Evolutionary conservation across 2,888 invertebrate genomes (phyloP), one percentile per base, ranked within the genome.

Genomic region (Eristalis intricaria): DNA sequence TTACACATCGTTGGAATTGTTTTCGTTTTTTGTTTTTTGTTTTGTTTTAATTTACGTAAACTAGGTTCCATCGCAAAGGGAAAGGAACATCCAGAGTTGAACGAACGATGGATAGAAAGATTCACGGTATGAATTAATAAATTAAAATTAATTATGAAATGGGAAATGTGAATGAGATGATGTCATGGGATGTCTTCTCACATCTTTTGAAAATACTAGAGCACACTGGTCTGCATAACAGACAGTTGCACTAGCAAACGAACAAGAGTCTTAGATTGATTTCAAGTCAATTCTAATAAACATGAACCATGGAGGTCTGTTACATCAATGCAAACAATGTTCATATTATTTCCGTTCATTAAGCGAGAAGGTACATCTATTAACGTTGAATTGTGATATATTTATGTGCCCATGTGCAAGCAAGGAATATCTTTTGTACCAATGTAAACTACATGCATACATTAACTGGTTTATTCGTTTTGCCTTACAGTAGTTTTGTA

Each of bases 341-440:
- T 50, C 4, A 7, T 11, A 11, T 19, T 50, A n/a, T 50, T 50
- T n/a, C n/a, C n/a, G n/a, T n/a, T n/a, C n/a, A n/a, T n/a, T n/a
- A n/a, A n/a, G 50, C n/a, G 50, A 50, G 50, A 50, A 19, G 8
- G 50, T 19, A 50, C 50, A 19, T 50, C 19, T 50, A 8, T 50
- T 50, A 74, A 61, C 32, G 66, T 66, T 22, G 43, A 61, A 76
- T 68, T 76, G 76, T 68, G 76, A 76, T 76, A 68, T 43, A 61
- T 68, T 60, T 68, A 64, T 65, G 75, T 65, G 75, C 65, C 65
- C 50, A 74, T 29, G 29, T 11, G 19, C 43, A 63, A 43, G 19
- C 29, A 38, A 61, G 29, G 19, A 69, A 56, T 38, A 32, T 69
- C 19, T 15, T 58, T 60, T 38, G 13, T 69, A 61, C 40, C 26